phyloP scores from a whole-genome alignment of 2,888 invertebrate species.

The Cerceris rybyensis region DNA sequence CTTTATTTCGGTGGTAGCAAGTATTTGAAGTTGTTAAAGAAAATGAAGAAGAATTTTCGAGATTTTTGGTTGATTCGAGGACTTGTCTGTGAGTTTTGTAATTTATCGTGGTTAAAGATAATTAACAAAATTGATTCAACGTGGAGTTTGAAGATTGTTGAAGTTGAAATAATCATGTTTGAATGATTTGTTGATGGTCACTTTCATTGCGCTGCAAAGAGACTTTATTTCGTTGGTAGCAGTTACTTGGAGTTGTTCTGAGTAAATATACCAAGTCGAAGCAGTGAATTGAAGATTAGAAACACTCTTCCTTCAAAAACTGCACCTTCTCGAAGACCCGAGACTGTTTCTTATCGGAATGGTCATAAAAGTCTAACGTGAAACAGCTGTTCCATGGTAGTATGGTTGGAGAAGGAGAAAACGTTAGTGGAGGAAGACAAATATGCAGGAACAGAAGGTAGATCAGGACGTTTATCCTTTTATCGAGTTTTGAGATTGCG shows the following conservation, averaged over 20 bases:
- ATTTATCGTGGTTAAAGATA: neutral
- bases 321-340: neutral
- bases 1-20: too few species aligned
- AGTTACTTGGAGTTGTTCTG: neutral
- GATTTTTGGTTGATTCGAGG: too few species aligned
- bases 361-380: neutral
- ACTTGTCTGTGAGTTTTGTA: neutral
- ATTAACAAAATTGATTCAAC: too few species aligned
- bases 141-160: too few species aligned
- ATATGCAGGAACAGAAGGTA: neutral
- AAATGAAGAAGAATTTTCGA: too few species aligned
- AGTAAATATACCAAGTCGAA: neutral
- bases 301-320: constrained; percentile 4
- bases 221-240: too few species aligned
- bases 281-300: neutral
- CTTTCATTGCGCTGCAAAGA: too few species aligned
- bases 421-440: neutral
- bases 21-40: too few species aligned
- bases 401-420: neutral
- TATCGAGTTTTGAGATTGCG: too few species aligned
- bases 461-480: too few species aligned
- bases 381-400: neutral
- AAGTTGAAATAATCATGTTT: too few species aligned
- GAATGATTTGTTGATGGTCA: too few species aligned
- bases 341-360: neutral